phyloP scores from a whole-genome alignment of 1,140 invertebrate genomes.

The Papilio polytes region DNA sequence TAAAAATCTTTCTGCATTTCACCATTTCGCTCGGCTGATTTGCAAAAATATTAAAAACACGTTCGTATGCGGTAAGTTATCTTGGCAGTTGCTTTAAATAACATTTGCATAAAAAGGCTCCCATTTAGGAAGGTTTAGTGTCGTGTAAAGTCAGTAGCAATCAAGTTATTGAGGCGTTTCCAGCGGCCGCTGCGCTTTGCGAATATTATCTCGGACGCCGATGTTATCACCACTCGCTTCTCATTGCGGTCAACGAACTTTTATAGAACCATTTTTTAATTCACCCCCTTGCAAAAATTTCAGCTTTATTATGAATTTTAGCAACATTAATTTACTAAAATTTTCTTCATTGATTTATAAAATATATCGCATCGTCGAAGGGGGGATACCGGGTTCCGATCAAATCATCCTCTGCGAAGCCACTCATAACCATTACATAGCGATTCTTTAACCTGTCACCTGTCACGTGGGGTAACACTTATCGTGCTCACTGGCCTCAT shows the following conservation, averaged over 20 bases:
- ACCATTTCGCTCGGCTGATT: background rate
- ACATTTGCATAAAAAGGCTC: background rate
- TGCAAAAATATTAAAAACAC: background rate
- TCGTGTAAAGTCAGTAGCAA: background rate
- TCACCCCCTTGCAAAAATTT: no score
- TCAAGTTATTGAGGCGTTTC: background rate
- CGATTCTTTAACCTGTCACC: constrained; percentile 12
- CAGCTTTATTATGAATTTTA: no score
- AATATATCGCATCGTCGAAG: background rate
- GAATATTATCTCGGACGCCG: background rate
- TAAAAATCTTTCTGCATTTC: background rate
- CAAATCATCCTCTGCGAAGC: background rate
- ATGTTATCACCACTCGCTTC: background rate
- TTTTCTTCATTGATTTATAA: background rate
- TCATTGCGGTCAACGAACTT: background rate
- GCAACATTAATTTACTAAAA: background rate
- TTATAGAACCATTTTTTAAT: no score
- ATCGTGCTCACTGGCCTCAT: constrained; percentile 6
- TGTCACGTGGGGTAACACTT: background rate
- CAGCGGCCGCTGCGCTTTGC: background rate
- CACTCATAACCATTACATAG: background rate
- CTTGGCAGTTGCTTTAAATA: background rate
- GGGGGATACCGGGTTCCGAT: background rate
- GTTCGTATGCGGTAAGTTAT: background rate
- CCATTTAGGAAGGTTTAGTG: background rate